Percentiles rank a stretch among this genome's conserved stretches.
Conservation (phyloP, 2,113 vertebrate genomes). For the Xenopus laevis region DNA sequence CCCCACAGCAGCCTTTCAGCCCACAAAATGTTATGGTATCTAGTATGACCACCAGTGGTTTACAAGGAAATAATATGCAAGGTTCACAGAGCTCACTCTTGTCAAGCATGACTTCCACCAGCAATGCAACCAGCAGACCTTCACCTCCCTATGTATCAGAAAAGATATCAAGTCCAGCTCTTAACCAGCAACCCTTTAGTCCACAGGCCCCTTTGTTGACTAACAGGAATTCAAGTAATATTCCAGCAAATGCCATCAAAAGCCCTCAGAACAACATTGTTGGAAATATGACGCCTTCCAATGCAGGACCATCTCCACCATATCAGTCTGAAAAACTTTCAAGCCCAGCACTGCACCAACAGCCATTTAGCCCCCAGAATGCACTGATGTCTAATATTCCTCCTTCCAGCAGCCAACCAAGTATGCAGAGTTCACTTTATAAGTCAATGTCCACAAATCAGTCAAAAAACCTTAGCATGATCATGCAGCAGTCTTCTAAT, state of each 20-base stretch:
- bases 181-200: conserved; percentile 76
- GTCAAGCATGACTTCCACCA: conserved; percentile 67
- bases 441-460: conserved; percentile 68
- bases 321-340: conserved; percentile 76
- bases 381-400: conserved; percentile 62
- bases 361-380: conserved; percentile 73
- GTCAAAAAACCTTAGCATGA: conserved; percentile 69
- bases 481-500: conserved; percentile 69
- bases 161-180: conserved; percentile 70
- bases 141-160: conserved; percentile 70
- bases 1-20: conserved; percentile 77
- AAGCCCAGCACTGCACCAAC: conserved; percentile 72
- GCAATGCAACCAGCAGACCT: conserved; percentile 60
- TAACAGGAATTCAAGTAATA: conserved; percentile 59
- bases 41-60: conserved; percentile 59
- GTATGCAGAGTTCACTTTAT: conserved; percentile 63
- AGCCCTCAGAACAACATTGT: conserved; percentile 70
- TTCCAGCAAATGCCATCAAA: conserved; percentile 63
- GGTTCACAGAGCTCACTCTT: conserved; percentile 71
- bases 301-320: conserved; percentile 69
- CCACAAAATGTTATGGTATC: conserved; percentile 69
- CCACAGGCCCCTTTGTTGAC: conserved; percentile 70
- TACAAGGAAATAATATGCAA: conserved; percentile 63
- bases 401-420: conserved; percentile 59
- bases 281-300: conserved; percentile 62